Percentiles rank a stretch among this genome's conserved stretches.
Evolutionary conservation across 2,113 vertebrate genomes (phyloP).

Genomic region (Haliaeetus leucogaster): DNA sequence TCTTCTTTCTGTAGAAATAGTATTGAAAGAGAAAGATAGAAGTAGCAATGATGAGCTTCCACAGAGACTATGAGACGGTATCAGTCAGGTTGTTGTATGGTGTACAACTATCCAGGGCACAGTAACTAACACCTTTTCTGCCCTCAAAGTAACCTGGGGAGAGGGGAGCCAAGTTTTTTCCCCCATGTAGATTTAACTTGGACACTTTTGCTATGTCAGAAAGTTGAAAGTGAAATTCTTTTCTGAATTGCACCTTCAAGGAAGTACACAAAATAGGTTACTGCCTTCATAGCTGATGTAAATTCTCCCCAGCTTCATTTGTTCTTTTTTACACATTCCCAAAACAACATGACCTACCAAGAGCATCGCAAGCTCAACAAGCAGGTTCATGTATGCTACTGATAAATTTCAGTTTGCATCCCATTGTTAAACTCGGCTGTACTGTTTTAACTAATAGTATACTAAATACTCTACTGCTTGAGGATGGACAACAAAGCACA

Average conservation of each 20-base stretch:
- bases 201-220: neutral
- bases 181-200: neutral
- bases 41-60: neutral
- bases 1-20: neutral
- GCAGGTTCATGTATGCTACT: rapidly evolving
- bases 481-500: neutral
- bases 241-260: neutral
- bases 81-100: neutral
- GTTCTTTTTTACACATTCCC: neutral
- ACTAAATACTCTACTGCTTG: neutral
- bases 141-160: neutral
- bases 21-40: neutral
- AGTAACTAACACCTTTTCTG: neutral
- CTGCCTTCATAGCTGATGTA: neutral
- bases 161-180: neutral
- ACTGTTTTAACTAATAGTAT: neutral
- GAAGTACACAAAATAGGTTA: neutral
- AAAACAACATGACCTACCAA: neutral
- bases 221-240: neutral
- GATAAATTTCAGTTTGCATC: neutral
- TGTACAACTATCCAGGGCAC: neutral
- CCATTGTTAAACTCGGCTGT: neutral
- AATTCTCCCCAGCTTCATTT: neutral
- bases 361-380: neutral
- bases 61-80: neutral